Evolutionary conservation across 2,888 invertebrate genomes (phyloP).

Genomic region (Baccha elongata): DNA sequence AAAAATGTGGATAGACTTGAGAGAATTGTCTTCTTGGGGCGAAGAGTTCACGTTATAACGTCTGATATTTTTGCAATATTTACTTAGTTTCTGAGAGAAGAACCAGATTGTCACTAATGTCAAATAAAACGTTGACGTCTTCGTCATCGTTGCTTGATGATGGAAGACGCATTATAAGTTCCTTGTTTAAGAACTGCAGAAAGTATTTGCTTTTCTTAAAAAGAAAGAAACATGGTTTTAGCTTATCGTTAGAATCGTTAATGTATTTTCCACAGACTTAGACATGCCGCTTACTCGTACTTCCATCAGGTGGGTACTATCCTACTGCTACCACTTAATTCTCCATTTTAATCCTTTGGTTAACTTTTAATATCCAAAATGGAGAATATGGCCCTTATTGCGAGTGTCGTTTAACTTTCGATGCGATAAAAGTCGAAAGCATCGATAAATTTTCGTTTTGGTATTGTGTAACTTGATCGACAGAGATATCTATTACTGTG

Average conservation of each 20-base stretch:
- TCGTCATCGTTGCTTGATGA: too few relatives aligned
- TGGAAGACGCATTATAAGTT: conserved; percentile 32
- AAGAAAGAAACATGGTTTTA: conserved; percentile 38
- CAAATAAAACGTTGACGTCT: conserved; percentile 25
- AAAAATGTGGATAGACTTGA: conserved; percentile 21
- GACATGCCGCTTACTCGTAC: conserved; percentile 3
- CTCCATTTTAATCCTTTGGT: conserved; percentile 59
- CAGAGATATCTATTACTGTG: too few relatives aligned
- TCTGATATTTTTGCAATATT: conserved; percentile 66
- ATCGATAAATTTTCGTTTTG: too few relatives aligned
- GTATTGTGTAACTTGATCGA: too few relatives aligned
- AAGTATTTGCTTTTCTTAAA: conserved; percentile 51
- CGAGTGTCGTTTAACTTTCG: too few relatives aligned
- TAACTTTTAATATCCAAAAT: conserved; percentile 43
- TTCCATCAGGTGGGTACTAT: conserved; percentile 2
- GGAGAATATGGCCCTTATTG: too few relatives aligned
- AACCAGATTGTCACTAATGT: conserved; percentile 60
- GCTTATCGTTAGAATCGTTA: conserved; percentile 62
- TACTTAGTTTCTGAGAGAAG: conserved; percentile 49
- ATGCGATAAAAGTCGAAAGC: too few relatives aligned
- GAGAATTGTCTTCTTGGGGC: conserved; percentile 11
- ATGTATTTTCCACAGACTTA: conserved; percentile 51
- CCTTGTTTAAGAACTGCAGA: conserved; percentile 19
- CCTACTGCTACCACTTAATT: conserved; percentile 35
- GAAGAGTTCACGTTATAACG: conserved; percentile 37